These are phyloP conservation scores for Enoplosus armatus DNA, from an alignment of 2,797 vertebrate genomes.

Conservation along the genomic window DNA sequence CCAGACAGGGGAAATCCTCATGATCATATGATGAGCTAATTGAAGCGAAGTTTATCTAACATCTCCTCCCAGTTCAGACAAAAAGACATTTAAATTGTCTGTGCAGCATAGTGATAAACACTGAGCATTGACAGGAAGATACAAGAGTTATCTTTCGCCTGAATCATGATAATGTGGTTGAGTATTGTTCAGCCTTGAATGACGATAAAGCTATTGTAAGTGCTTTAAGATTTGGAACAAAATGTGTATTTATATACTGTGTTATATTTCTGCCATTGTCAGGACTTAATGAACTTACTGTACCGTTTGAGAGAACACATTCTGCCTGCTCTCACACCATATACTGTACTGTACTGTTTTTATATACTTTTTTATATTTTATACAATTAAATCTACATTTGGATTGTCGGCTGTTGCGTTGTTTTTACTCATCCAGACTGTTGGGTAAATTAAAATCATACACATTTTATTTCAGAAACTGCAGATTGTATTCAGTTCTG, in stretches of 20 bases:
- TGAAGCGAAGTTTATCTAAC: constrained; percentile 19
- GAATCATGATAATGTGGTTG: constrained; percentile 26
- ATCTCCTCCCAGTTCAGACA: constrained; percentile 30
- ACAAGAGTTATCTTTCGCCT: constrained; percentile 43
- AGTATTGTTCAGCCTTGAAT: constrained; percentile 36
- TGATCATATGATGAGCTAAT: constrained; percentile 24
- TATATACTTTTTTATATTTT: constrained; percentile 49
- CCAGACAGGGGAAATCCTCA: constrained; percentile 31
- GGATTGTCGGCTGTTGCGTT: constrained; percentile 9
- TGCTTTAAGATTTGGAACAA: constrained; percentile 49
- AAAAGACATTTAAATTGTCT: constrained; percentile 36
- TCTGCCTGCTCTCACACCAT: constrained; percentile 51
- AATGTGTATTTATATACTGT: constrained; percentile 67
- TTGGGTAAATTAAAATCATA: not conserved
- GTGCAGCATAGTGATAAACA: constrained; percentile 40
- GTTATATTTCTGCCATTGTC: constrained; percentile 54
- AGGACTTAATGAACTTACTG: constrained; percentile 53
- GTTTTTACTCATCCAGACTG: not conserved
- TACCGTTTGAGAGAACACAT: constrained; percentile 50
- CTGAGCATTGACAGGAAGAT: constrained; percentile 63
- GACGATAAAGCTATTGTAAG: constrained; percentile 59
- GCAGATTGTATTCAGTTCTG: not conserved
- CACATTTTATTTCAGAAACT: not conserved
- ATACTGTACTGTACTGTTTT: constrained; percentile 63
- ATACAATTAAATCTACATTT: constrained; percentile 57